A percentile compares a stretch with the other conserved stretches of the same genome.
phyloP scores from a whole-genome alignment of 2,888 invertebrate genomes.

The Augochlorella aurata region DNA sequence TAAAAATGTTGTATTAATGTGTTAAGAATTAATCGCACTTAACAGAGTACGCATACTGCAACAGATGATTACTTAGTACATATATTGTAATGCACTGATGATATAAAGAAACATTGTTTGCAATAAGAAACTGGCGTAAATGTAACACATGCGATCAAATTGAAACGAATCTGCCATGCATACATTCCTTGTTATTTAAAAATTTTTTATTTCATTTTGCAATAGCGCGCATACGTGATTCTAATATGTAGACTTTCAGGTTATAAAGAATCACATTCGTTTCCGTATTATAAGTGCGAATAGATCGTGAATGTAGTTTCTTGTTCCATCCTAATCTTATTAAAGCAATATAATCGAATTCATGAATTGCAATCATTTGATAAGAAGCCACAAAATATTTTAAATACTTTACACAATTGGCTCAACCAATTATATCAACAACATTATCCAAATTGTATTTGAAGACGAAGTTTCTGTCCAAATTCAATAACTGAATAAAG shows the following conservation, averaged over 20 bases:
- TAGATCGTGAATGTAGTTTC: background rate
- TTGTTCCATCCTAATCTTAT: background rate
- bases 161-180: constrained; percentile 14
- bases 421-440: background rate
- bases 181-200: constrained; percentile 19
- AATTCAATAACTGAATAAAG: background rate
- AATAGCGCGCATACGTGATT: constrained; percentile 1
- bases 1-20: background rate
- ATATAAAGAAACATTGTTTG: constrained; percentile 24
- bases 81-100: constrained; percentile 11
- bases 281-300: background rate
- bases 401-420: background rate
- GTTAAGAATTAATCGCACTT: background rate
- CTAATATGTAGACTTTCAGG: background rate
- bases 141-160: constrained; percentile 45
- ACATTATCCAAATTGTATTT: background rate
- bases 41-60: background rate
- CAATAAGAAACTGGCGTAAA: constrained; percentile 35
- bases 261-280: constrained; percentile 14
- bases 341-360: background rate
- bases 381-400: background rate
- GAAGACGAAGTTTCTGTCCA: background rate
- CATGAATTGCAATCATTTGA: background rate
- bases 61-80: constrained; percentile 25
- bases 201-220: constrained; percentile 10